Percentiles rank a stretch among this genome's conserved stretches.
Conservation (phyloP, 2,113 vertebrate species). For the Columba janthina region DNA sequence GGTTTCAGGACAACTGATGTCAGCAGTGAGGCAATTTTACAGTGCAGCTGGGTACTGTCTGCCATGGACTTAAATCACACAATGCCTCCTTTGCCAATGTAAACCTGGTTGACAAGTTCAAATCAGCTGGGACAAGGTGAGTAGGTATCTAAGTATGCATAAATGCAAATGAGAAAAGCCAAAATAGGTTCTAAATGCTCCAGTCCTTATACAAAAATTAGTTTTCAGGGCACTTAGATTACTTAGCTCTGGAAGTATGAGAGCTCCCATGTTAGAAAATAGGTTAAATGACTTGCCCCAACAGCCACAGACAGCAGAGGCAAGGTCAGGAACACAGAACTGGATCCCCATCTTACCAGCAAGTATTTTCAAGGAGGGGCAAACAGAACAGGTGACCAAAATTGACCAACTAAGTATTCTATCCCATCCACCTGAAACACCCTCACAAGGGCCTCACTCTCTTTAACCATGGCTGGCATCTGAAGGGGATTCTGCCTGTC, state of each 20-base stretch:
- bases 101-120: neutral
- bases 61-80: neutral
- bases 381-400: no score
- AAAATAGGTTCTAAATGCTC: neutral
- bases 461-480: no score
- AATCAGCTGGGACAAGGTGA: neutral
- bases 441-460: no score
- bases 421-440: no score
- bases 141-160: neutral
- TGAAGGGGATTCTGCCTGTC: no score
- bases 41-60: neutral
- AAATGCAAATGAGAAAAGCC: neutral
- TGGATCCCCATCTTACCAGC: accelerated
- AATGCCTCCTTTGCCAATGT: neutral
- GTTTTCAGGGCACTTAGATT: neutral
- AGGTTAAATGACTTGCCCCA: neutral
- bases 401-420: no score
- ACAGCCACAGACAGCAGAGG: neutral
- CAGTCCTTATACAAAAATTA: neutral
- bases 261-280: neutral
- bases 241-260: neutral
- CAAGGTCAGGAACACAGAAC: neutral
- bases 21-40: neutral
- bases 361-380: no score
- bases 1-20: neutral